Conservation (phyloP, 35 echinoderm and acorn worm genomes). For the Apostichopus parvimensis region DNA sequence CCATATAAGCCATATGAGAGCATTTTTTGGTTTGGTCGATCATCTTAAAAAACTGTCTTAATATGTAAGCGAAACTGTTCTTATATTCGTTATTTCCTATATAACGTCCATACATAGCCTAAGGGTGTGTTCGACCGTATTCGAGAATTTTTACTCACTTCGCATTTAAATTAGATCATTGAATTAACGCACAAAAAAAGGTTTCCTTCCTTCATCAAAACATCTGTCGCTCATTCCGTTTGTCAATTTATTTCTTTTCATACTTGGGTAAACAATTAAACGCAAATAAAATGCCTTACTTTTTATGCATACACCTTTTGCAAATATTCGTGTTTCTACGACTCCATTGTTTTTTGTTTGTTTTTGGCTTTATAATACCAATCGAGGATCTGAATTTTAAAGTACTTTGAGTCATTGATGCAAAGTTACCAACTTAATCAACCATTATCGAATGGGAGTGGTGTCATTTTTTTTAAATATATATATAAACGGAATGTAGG, state of each 20-base stretch:
- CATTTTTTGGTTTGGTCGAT: too few relatives aligned
- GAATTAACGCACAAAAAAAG: too few relatives aligned
- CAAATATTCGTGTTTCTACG: neutral
- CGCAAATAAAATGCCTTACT: neutral
- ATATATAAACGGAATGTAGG: neutral
- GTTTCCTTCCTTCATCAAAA: neutral
- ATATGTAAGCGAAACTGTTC: too few relatives aligned
- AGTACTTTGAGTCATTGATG: neutral
- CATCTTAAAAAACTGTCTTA: too few relatives aligned
- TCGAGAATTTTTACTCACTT: too few relatives aligned
- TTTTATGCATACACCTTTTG: neutral
- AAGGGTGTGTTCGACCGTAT: too few relatives aligned
- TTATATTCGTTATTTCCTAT: too few relatives aligned
- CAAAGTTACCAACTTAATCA: neutral
- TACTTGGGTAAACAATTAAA: neutral
- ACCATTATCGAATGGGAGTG: neutral
- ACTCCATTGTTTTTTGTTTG: neutral
- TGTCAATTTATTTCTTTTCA: neutral
- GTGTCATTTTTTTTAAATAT: neutral
- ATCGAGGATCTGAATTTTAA: neutral
- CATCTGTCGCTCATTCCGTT: neutral
- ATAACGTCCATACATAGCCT: too few relatives aligned
- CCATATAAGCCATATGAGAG: too few relatives aligned
- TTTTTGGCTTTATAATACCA: neutral
- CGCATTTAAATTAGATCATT: too few relatives aligned